These are phyloP conservation scores for Athrips mouffetella DNA, from an alignment of 2,888 invertebrate species.

Conservation along the genomic window DNA sequence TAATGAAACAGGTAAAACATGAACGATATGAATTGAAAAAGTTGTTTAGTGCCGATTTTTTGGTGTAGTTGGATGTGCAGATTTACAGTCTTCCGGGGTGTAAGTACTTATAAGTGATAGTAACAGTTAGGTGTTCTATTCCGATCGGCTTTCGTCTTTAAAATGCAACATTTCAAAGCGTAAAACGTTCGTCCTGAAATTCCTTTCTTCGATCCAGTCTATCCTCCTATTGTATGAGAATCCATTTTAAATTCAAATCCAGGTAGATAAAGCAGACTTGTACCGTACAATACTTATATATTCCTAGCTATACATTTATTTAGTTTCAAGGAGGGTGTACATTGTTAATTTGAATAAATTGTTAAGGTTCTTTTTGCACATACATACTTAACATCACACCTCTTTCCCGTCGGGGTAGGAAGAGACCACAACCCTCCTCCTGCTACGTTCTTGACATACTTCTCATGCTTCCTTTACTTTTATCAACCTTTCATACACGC, in stretches of 20 bases:
- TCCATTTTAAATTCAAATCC: conserved; percentile 4
- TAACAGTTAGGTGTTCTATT: no score
- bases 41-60: no score
- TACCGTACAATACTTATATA: background rate
- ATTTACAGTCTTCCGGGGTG: no score
- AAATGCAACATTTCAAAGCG: background rate
- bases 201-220: background rate
- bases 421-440: background rate
- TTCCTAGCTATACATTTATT: no score
- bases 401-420: background rate
- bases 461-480: no score
- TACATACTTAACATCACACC: background rate
- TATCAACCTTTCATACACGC: no score
- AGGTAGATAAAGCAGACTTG: background rate
- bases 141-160: background rate
- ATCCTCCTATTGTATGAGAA: background rate
- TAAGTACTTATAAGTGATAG: no score
- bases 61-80: no score
- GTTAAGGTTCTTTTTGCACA: no score
- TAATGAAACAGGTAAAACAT: no score
- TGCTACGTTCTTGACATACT: no score
- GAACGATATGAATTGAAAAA: no score
- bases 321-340: background rate
- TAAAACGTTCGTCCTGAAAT: background rate
- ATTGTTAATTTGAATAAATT: background rate